phyloP scores from a whole-genome alignment of 2,113 vertebrate genomes.

The Notechis scutatus region DNA sequence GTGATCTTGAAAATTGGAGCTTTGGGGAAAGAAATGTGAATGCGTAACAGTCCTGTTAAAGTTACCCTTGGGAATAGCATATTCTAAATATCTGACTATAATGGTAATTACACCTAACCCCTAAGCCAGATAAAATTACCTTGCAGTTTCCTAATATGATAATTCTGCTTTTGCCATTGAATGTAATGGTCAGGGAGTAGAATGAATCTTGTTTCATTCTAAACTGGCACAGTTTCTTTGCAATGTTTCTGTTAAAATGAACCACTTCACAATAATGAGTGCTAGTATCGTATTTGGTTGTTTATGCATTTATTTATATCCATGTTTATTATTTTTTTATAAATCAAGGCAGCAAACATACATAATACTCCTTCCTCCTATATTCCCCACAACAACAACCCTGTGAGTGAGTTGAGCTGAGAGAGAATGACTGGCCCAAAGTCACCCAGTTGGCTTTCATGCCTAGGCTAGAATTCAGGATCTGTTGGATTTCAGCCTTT shows the following conservation, averaged over 20 bases:
- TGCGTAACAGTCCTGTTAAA: background rate
- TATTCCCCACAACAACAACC: background rate
- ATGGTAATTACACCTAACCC: background rate
- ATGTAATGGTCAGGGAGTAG: background rate
- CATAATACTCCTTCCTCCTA: background rate
- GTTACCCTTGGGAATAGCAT: background rate
- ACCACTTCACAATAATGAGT: background rate
- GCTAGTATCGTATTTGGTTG: background rate
- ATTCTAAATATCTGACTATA: background rate
- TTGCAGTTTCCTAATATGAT: background rate
- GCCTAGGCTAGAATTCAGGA: background rate
- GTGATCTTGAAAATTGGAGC: background rate
- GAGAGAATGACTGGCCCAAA: background rate
- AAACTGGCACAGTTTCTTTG: background rate
- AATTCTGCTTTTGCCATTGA: background rate
- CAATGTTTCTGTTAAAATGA: background rate
- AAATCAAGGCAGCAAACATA: background rate
- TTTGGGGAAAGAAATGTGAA: background rate
- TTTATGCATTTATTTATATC: background rate
- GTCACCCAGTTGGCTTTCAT: background rate
- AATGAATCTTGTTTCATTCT: background rate
- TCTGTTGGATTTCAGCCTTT: background rate
- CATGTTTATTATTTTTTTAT: background rate
- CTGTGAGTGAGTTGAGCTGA: background rate
- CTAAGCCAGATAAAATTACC: too few species aligned